A percentile compares a stretch with the other conserved stretches of the same genome.
Evolutionary conservation across 2,797 vertebrate genomes (phyloP).

Genomic region (Chrysocyon brachyurus): DNA sequence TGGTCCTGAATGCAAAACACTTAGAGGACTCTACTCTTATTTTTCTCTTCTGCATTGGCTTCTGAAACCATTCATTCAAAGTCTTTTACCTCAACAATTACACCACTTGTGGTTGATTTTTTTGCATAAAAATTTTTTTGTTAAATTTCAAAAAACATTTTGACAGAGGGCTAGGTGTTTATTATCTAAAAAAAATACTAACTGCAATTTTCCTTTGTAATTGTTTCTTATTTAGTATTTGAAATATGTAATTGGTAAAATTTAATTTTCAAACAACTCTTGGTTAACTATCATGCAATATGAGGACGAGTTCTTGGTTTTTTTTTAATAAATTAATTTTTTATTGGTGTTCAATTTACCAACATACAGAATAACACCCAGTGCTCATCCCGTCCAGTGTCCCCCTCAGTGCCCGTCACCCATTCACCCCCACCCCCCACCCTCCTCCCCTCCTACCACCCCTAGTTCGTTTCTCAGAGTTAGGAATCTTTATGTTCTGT

Average conservation of each 20-base stretch:
- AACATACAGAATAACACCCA: too few relatives aligned
- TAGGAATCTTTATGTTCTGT: too few relatives aligned
- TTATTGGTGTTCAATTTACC: too few relatives aligned
- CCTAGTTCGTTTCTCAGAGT: too few relatives aligned
- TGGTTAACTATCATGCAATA: background rate
- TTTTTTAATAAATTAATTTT: background rate
- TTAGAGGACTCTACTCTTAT: background rate
- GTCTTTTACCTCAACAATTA: background rate
- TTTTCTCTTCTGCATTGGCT: background rate
- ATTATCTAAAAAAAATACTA: background rate
- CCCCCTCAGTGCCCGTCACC: too few relatives aligned
- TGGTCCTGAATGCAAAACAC: background rate
- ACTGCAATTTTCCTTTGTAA: background rate
- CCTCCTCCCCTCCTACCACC: too few relatives aligned
- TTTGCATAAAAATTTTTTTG: background rate
- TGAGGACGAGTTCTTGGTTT: background rate
- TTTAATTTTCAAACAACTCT: background rate
- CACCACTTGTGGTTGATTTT: background rate
- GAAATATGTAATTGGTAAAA: background rate
- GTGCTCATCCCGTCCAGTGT: too few relatives aligned
- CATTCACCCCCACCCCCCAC: too few relatives aligned
- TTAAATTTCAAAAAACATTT: background rate
- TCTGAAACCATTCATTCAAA: background rate
- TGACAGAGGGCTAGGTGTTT: background rate
- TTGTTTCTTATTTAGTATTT: background rate